Evolutionary conservation across 2,888 invertebrate species (phyloP), one percentile per base, ranked within the genome.

Genomic region (Lathronympha strigana): DNA sequence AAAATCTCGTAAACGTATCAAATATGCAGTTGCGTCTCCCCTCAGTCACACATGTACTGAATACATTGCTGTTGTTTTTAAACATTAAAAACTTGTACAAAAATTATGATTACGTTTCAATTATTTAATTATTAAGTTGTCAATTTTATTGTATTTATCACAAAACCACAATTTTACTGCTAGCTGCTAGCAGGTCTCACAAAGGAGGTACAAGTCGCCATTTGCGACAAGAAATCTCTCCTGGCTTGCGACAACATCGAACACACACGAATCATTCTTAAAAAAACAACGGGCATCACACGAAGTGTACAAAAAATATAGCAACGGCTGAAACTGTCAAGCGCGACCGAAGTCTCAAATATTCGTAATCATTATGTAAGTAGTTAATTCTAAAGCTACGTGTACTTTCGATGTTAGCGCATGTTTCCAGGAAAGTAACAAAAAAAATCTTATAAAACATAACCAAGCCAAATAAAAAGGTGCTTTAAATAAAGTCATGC

Each of bases 101-200:
- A 84, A 87, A 85, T 82, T 86, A 86, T 80, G 75, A 80, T 86
- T 82, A 84, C 77, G 76, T 77, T 81, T 80, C 80, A 76, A 83
- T 80, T 80, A 80, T 81, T 68, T 67, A 55, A 61, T 69, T 76
- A 78, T 81, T 83, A 82, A 85, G 80, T 83, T 82, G 77, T 86
- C 90, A 90, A 91, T 90, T 90, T 86, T 83, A 90, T 91, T 91
- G 89, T 88, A 83, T 80, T 83, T 90, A 91, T 90, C 91, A 92
- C 91, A 90, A 87, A 86, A 87, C 83, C 80, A 83, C 87, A 82
- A 86, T 90, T 91, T 84, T 89, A 87, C 86, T 90, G 91, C 91
- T 85, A 91, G 91, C 84, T 83, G 72, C 91, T 91, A 87, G 91
- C 91, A 90, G 84, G 75, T 83, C 77, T 86, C 88, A 87, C 86